These are phyloP conservation scores for Scaptomyza parva DNA, from an alignment of 2,888 invertebrate species.

Conservation along the genomic window DNA sequence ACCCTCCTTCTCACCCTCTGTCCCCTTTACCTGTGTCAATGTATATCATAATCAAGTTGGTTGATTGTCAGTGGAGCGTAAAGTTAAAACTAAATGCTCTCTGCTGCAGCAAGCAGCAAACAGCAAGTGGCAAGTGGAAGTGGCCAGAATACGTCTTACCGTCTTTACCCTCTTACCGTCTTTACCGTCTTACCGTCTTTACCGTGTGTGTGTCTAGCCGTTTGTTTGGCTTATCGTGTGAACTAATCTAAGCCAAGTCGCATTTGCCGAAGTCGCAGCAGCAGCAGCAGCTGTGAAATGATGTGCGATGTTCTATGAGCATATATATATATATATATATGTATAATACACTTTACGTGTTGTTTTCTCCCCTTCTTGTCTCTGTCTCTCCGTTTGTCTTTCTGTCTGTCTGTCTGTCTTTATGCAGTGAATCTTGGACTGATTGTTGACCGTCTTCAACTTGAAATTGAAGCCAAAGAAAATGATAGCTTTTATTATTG, in stretches of 20 bases:
- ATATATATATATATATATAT: constrained; percentile 6
- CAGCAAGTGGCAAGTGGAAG: too few species aligned
- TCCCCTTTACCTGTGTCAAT: too few species aligned
- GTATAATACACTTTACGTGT: constrained; percentile 36
- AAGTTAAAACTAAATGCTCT: constrained; percentile 52
- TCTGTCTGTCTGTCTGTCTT: too few species aligned
- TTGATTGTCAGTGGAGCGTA: constrained; percentile 63
- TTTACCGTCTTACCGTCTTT: too few species aligned
- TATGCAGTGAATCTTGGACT: constrained; percentile 40
- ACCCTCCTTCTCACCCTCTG: background rate
- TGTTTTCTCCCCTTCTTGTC: background rate
- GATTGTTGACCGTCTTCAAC: constrained; percentile 59
- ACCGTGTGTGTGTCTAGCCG: constrained; percentile 34
- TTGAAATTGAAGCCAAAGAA: constrained; percentile 75
- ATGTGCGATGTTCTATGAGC: constrained; percentile 74
- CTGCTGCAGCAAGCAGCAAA: too few species aligned
- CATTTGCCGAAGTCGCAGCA: constrained; percentile 13
- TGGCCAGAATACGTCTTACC: too few species aligned
- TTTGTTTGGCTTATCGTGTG: constrained; percentile 76
- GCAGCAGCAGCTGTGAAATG: constrained; percentile 66
- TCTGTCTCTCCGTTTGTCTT: too few species aligned
- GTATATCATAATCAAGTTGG: background rate
- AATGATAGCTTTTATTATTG: constrained; percentile 42
- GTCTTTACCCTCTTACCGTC: too few species aligned
- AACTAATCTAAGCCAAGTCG: constrained; percentile 67